A percentile compares a stretch with the other conserved stretches of the same genome.
Conservation (phyloP, 2,113 vertebrate species). For the Hyperopisus bebe region DNA sequence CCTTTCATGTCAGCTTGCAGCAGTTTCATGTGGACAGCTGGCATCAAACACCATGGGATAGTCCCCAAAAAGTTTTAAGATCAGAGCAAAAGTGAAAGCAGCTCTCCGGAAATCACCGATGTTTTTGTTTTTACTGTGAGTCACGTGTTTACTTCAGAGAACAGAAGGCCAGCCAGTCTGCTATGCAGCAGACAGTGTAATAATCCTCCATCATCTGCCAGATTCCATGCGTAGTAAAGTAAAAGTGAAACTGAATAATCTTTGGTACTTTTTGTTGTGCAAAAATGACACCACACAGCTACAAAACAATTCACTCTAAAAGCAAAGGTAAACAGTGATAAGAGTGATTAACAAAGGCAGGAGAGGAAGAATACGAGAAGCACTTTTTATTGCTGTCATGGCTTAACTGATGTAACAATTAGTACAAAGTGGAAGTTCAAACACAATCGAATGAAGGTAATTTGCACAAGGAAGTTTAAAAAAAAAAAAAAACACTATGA, state of each 20-base stretch:
- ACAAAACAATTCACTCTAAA: background rate
- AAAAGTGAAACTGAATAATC: background rate
- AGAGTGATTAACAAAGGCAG: background rate
- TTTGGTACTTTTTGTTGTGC: background rate
- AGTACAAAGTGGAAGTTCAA: background rate
- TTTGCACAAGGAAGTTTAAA: background rate
- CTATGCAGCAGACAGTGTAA: background rate
- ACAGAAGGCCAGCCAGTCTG: background rate
- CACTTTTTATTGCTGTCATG: background rate
- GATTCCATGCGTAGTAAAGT: background rate
- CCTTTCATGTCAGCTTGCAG: background rate
- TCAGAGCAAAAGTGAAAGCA: background rate
- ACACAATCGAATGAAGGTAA: background rate
- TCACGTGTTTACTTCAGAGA: background rate
- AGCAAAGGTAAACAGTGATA: background rate
- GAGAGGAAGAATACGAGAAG: background rate
- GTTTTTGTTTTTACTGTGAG: background rate
- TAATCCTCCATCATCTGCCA: background rate
- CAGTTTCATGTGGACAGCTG: background rate
- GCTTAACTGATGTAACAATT: background rate
- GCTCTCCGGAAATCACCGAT: background rate
- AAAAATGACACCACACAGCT: background rate
- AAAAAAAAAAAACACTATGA: background rate
- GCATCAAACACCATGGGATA: background rate
- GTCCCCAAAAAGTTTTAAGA: background rate